These are phyloP conservation scores for Castor canadensis DNA, from an alignment of 2,113 vertebrate species.

Conservation along the genomic window DNA sequence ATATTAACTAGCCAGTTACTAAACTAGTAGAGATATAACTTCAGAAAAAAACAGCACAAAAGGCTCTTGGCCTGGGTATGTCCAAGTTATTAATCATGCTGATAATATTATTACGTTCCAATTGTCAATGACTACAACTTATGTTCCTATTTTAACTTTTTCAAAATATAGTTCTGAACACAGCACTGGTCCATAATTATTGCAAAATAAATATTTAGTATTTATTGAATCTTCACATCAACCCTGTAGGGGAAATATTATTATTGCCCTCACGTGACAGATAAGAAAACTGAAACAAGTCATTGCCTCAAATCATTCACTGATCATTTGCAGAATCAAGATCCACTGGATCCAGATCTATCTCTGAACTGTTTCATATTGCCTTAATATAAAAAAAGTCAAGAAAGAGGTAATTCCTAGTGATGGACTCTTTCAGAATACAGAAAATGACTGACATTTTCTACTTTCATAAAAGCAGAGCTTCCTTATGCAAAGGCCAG, in stretches of 20 bases:
- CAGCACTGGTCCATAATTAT: background rate
- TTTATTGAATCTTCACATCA: background rate
- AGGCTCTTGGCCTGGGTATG: background rate
- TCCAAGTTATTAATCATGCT: background rate
- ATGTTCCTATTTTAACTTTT: background rate
- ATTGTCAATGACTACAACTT: background rate
- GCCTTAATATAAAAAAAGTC: background rate
- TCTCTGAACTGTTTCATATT: background rate
- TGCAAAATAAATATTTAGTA: background rate
- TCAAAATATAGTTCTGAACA: background rate
- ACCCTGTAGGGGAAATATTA: background rate
- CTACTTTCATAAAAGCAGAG: background rate
- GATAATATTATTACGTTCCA: background rate
- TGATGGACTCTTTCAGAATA: background rate
- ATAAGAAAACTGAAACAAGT: background rate
- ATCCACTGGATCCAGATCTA: background rate
- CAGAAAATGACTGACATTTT: background rate
- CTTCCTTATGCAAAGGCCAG: background rate
- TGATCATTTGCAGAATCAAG: background rate
- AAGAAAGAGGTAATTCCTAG: background rate
- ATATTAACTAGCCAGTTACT: background rate
- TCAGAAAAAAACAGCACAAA: background rate
- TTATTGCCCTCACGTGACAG: background rate
- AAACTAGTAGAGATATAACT: background rate
- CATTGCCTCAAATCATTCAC: background rate